These are phyloP conservation scores for Conomelus anceps DNA, from an alignment of 2,888 invertebrate species.

Conservation along the genomic window DNA sequence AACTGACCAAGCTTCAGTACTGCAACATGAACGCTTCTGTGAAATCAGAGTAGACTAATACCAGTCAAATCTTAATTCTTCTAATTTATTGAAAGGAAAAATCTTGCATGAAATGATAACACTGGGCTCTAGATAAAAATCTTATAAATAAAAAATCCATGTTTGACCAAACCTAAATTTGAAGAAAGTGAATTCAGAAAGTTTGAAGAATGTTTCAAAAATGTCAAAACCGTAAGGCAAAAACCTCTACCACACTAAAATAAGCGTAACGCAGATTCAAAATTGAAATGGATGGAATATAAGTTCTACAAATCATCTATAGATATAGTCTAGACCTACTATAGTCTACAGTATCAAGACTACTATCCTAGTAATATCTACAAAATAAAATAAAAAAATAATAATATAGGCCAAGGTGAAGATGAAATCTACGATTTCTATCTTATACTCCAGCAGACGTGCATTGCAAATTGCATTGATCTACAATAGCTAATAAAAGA, in stretches of 20 bases:
- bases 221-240: no score
- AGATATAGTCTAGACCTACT: not conserved
- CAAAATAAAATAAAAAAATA: not conserved
- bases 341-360: not conserved
- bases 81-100: no score
- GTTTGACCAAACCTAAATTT: not conserved
- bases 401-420: no score
- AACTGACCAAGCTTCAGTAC: no score
- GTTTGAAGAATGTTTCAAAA: not conserved
- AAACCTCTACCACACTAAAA: not conserved
- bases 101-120: no score
- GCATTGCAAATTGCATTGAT: not conserved
- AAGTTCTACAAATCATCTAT: not conserved
- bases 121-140: no score
- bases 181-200: not conserved
- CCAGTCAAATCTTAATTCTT: no score
- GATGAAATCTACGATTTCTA: not conserved
- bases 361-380: not conserved
- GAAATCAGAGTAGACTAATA: no score
- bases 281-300: not conserved
- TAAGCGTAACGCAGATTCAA: not conserved
- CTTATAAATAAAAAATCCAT: no score
- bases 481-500: not conserved
- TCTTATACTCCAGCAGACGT: not conserved
- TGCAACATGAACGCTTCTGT: no score